phyloP scores from a whole-genome alignment of 2,113 vertebrate species.

The Ceratotherium simum region DNA sequence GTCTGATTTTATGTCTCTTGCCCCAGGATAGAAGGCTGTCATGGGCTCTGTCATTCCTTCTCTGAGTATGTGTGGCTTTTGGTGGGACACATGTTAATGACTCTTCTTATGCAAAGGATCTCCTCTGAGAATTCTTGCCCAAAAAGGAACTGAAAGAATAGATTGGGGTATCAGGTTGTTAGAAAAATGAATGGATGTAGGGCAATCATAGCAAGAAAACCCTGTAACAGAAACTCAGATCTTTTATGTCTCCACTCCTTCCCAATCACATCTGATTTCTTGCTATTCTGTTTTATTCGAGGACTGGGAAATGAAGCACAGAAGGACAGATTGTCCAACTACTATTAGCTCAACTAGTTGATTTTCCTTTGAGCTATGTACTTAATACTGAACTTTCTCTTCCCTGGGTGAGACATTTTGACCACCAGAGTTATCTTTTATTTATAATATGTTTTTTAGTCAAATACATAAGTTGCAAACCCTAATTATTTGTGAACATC shows the following conservation, averaged over 20 bases:
- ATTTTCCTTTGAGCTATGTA: not conserved
- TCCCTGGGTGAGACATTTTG: not conserved
- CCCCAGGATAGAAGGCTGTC: not conserved
- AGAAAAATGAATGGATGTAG: not conserved
- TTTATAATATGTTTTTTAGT: not conserved
- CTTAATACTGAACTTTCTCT: not conserved
- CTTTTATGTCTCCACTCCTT: not conserved
- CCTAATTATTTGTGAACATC: not conserved
- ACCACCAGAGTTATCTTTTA: not conserved
- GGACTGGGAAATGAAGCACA: not conserved
- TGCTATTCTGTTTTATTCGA: not conserved
- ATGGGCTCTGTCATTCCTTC: not conserved
- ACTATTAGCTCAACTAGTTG: not conserved
- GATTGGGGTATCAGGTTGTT: not conserved
- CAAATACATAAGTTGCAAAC: not conserved
- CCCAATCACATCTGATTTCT: not conserved
- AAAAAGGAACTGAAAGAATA: not conserved
- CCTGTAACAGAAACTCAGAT: not conserved
- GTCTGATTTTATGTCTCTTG: not conserved
- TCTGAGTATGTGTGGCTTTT: not conserved
- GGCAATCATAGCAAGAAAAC: not conserved
- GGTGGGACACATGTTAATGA: not conserved
- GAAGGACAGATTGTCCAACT: rapidly evolving
- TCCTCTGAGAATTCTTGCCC: not conserved
- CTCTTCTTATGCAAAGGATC: not conserved